phyloP scores from a whole-genome alignment of 2,113 vertebrate genomes.

The Charadrius vociferus region DNA sequence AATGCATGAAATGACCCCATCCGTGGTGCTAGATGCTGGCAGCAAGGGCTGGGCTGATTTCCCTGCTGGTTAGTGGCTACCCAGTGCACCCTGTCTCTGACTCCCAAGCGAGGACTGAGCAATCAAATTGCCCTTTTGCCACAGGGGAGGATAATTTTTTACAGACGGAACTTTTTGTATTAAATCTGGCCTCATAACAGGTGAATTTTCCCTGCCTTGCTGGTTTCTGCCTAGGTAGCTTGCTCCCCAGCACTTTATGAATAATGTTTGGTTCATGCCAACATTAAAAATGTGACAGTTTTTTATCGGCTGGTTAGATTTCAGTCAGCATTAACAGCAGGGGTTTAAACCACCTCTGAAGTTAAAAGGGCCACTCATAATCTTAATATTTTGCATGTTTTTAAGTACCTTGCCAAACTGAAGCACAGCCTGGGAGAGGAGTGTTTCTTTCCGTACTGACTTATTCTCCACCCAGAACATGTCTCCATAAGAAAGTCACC shows the following conservation, averaged over 20 bases:
- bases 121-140: background rate
- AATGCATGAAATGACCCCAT: background rate
- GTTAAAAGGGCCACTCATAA: background rate
- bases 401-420: background rate
- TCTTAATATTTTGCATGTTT: background rate
- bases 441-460: background rate
- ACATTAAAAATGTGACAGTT: background rate
- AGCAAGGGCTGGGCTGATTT: background rate
- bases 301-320: background rate
- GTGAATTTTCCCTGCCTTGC: background rate
- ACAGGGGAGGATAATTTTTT: background rate
- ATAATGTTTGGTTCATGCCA: background rate
- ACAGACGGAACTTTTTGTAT: background rate
- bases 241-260: background rate
- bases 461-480: background rate
- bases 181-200: background rate
- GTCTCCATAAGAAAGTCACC: background rate
- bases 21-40: background rate
- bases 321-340: background rate
- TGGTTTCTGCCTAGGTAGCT: slow-evolving; percentile 9
- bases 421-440: background rate
- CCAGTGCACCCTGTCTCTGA: background rate
- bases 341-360: background rate
- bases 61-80: background rate
- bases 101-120: background rate